Base-by-base conservation (phyloP, 2,797 vertebrate species). In the Acipenser ruthenus region DNA sequence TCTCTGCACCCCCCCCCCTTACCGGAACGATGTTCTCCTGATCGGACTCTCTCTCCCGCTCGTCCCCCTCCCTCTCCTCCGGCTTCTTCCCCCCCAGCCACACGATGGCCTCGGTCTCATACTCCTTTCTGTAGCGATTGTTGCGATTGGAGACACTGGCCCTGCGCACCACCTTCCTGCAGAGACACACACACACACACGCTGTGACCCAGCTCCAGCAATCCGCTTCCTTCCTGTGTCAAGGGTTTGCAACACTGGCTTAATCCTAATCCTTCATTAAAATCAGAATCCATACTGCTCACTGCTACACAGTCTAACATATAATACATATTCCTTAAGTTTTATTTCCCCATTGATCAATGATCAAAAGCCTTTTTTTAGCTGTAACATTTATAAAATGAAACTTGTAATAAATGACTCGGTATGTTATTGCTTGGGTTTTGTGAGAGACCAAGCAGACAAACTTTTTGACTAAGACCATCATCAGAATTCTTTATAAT, bases 141-240 rank as follows among this genome's bases (percentile, higher is more conserved):
- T 96, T 96, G 74, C 96, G 80, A 81, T 98, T 95, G 0, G 94
- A 95, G 69, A 99, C 85, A 82, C 96, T 99, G 74, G 96, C 96
- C 70, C 95, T 89, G 74, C 96, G 89, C 66, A 98, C 96, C 76
- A 99, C 95, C 86, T 98, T 99, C 68, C 96, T 99, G 80, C 13
- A 37, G 74, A 71, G 23, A 73, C 68, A 60, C 11, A 65, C 10
- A 37, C 62, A 49, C 53, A 68, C 23, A 37, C 23, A 37, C 23
- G 23, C 23, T 37, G 4, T 37, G 23, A 37, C 9, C 13, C 10
- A 13, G 8, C 5, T 8, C 8, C 7, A 3, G 37, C 64, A 55
- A 52, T 62, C 51, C 0, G 6, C 37, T 8, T 18, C 15, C 60
- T 62, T 49, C 10, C 60, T 1, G 18, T 12, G 11, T 9, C 51